Conservation (phyloP, 2,113 vertebrate species). For the Henicopernis longicauda region DNA sequence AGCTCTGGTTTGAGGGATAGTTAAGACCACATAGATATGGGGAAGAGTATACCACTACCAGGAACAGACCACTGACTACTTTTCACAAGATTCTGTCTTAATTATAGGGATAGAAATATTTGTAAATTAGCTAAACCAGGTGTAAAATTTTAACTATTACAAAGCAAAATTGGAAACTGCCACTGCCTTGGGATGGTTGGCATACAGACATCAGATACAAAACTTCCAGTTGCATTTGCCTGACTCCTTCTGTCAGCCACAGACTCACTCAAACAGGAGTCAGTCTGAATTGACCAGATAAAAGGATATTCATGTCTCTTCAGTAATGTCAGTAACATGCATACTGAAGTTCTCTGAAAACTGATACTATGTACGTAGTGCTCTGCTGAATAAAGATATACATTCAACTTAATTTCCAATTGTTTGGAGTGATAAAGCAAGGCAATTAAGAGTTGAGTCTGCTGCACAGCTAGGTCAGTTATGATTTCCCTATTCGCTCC, state of each 20-base stretch:
- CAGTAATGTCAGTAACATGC: neutral
- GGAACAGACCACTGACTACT: neutral
- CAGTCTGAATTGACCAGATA: neutral
- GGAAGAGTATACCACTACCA: neutral
- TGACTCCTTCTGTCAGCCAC: neutral
- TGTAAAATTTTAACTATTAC: neutral
- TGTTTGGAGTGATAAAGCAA: fast-evolving
- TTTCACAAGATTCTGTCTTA: neutral
- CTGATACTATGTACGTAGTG: neutral
- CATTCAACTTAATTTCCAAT: neutral
- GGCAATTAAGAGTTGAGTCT: neutral
- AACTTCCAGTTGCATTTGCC: neutral
- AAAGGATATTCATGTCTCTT: neutral
- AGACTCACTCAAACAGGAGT: neutral
- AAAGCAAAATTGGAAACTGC: neutral
- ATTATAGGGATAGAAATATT: neutral
- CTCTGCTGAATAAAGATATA: neutral
- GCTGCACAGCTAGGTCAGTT: neutral
- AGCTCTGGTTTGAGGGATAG: neutral
- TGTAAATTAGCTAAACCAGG: neutral
- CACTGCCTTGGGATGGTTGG: neutral
- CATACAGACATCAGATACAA: neutral
- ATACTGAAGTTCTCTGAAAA: neutral
- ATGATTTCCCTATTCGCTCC: neutral
- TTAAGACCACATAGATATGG: neutral